These are phyloP conservation scores for Oryzias celebensis DNA, from an alignment of 2,113 vertebrate genomes.

Conservation along the genomic window DNA sequence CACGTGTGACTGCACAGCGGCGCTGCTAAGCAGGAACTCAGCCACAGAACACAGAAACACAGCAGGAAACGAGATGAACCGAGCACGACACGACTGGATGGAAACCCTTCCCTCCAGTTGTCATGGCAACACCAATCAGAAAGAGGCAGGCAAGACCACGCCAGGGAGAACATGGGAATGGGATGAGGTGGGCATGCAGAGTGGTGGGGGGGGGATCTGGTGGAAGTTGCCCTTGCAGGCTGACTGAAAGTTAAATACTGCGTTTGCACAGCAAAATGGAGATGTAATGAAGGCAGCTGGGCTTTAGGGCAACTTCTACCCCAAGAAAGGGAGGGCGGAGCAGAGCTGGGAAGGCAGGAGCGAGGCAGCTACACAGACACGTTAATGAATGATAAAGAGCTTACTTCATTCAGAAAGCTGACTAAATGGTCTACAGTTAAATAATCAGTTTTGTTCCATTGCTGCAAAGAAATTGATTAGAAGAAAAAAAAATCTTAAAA, in stretches of 20 bases:
- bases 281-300: slow-evolving; percentile 13
- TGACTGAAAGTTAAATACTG: slow-evolving; percentile 65
- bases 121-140: slow-evolving; percentile 66
- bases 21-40: slow-evolving; percentile 44
- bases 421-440: slow-evolving; percentile 99
- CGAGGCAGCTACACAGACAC: slow-evolving; percentile 87
- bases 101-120: slow-evolving; percentile 54
- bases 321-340: slow-evolving; percentile 21
- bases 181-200: slow-evolving; percentile 57
- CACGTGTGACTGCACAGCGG: slow-evolving; percentile 26
- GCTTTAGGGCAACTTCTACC: slow-evolving; percentile 73
- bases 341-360: slow-evolving; percentile 43
- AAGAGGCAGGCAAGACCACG: slow-evolving; percentile 20
- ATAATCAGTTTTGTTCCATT: slow-evolving; percentile 99
- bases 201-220: slow-evolving; percentile 32
- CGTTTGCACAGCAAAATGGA: slow-evolving; percentile 38
- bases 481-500: slow-evolving; percentile 75
- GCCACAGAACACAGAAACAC: slow-evolving; percentile 40
- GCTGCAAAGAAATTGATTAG: slow-evolving; percentile 99
- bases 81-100: slow-evolving; percentile 56
- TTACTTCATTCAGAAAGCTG: slow-evolving; percentile 99
- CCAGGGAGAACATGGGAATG: slow-evolving; percentile 15
- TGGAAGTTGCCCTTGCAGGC: slow-evolving; percentile 62
- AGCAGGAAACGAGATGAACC: slow-evolving; percentile 48
- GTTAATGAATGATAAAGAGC: slow-evolving; percentile 99